These are phyloP conservation scores for Heliconius charithonia DNA, from an alignment of 2,888 invertebrate genomes.

Conservation along the genomic window DNA sequence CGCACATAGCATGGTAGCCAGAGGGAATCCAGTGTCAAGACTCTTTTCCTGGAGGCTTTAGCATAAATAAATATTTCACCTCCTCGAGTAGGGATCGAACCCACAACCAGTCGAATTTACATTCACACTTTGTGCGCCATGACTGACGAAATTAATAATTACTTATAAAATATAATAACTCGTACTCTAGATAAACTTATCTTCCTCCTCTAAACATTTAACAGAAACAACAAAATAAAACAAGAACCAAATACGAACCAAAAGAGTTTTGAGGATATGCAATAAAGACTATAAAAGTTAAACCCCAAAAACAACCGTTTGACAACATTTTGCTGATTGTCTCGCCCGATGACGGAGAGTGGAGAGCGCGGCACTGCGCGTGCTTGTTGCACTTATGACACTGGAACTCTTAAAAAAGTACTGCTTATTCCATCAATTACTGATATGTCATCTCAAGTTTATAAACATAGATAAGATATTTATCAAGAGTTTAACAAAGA, in stretches of 20 bases:
- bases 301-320: neutral
- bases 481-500: conserved; percentile 1
- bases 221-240: neutral
- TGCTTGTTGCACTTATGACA: neutral
- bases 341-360: neutral
- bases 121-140: too few species aligned
- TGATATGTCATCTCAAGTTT: conserved; percentile 19
- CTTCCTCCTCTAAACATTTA: neutral
- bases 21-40: too few species aligned
- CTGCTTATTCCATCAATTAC: conserved; percentile 1
- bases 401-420: neutral
- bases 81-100: too few species aligned
- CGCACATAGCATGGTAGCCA: too few species aligned
- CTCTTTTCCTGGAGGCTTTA: too few species aligned
- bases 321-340: neutral
- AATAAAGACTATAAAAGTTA: neutral
- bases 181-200: neutral
- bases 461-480: conserved; percentile 13
- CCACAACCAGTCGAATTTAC: too few species aligned
- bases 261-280: neutral
- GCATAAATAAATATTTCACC: too few species aligned
- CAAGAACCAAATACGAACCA: neutral
- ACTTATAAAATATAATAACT: too few species aligned
- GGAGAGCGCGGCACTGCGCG: neutral
- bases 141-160: too few species aligned